These are phyloP conservation scores for Ictidomys tridecemlineatus DNA, from an alignment of 2,113 vertebrate genomes.

Conservation along the genomic window DNA sequence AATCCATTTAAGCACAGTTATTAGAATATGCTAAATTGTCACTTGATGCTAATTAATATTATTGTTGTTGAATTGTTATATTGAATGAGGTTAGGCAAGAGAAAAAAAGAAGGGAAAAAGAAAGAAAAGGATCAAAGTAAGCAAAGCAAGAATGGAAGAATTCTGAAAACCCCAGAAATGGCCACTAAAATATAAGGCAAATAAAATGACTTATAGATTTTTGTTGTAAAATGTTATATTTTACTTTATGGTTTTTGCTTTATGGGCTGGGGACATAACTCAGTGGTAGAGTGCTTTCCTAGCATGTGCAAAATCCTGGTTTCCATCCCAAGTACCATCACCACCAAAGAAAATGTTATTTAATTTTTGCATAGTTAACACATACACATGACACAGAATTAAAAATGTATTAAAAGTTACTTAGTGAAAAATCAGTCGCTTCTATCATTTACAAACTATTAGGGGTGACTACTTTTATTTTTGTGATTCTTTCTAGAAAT, in stretches of 20 bases:
- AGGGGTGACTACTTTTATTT: neutral
- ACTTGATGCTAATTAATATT: constrained; percentile 8
- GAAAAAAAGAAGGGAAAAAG: neutral
- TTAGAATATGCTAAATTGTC: neutral
- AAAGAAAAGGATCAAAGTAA: neutral
- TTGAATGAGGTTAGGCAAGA: neutral
- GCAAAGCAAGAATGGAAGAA: neutral
- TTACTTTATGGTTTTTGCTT: neutral
- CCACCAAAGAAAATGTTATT: neutral
- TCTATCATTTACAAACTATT: neutral
- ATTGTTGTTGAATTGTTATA: neutral
- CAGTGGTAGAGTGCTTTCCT: too few relatives aligned
- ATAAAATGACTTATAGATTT: neutral
- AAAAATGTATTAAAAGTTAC: neutral
- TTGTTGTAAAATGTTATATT: constrained; percentile 53
- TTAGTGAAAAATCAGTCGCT: constrained; percentile 22
- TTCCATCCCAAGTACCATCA: too few relatives aligned
- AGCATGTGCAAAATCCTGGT: too few relatives aligned
- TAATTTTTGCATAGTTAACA: neutral
- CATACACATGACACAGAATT: neutral
- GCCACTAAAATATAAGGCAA: neutral
- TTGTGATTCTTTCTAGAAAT: constrained; percentile 43
- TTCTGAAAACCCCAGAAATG: neutral
- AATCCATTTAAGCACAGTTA: neutral
- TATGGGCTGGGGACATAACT: too few relatives aligned